Evolutionary conservation across 1,140 invertebrate species (phyloP), one percentile per base, ranked within the genome.

Genomic region (Drosophila mauritiana): DNA sequence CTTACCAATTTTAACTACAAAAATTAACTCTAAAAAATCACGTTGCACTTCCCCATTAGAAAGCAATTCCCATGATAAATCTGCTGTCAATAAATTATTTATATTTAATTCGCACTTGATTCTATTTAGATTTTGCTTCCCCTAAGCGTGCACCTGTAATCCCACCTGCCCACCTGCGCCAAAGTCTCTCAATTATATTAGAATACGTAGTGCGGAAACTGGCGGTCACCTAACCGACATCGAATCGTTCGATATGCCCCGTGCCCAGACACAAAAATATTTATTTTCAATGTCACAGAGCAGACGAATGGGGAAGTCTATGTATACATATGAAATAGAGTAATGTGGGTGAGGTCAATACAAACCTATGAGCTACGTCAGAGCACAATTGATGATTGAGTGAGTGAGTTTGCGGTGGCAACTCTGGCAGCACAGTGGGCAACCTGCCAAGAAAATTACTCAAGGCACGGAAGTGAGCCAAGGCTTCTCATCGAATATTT

Each of bases 401-500:
- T 42, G 27, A 43, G 40, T 43, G 46, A 15, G 63, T 43, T 51
- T 62, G 77, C 57, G 75, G 73, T 64, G 77, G 78, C 62, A 76
- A 75, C 73, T 75, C 82, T 78, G 62, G 68, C 83, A 83, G 73
- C 83, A 88, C 84, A 88, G 83, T 88, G 83, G 83, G 83, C 84
- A 90, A 54, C 17, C 4, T 64, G 84, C 84, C 84, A 88, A 54
- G 56, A 61, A 73, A 57, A 70, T 70, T 69, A 43, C 68, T 31
- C 39, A 72, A 82, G 77, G 83, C 83, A 51, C 74, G 74, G 75
- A 82, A 86, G 77, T 74, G 73, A 69, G 76, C 67, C 80, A 83
- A 82, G 69, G 61, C 51, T 74, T 78, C 58, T 36, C 59, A 45
- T 40, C 45, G 58, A 62, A 22, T 53, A 61, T 52, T 52, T 53